Evolutionary conservation across 2,797 vertebrate species (phyloP), one percentile per base, ranked within the genome.

Genomic region (Hypotaenidia philippensis): DNA sequence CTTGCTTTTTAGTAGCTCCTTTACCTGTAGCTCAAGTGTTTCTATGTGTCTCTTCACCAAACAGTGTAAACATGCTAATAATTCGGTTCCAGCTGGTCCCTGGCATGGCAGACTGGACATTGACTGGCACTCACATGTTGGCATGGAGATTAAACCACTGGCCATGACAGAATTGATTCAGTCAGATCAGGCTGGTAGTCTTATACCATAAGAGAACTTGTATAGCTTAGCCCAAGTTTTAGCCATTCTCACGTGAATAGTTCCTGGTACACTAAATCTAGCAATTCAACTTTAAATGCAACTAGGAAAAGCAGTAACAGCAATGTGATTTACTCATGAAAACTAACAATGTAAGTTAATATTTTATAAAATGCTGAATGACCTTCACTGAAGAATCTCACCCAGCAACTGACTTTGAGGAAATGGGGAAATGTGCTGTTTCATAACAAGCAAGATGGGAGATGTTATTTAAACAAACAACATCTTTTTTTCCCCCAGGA

Each of bases 391-490:
- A 76, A 82, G 75, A 45, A 83, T 96, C 66, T 96, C 72, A 38
- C 83, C 85, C 92, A 91, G 69, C 59, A 89, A 69, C 44, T 65
- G 70, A 34, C 50, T 90, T 80, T 94, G 66, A 90, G 81, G 81
- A 94, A 95, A 90, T 34, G 76, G 2, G 13, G 10, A 90, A 94
- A 88, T 83, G 63, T 79, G 66, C 87, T 92, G 84, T 93, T 97
- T 94, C 80, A 70, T 94, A 96, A 91, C 63, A 29, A 83, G 87
- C 40, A 56, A 65, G 47, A 86, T n/a, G 59, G 57, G 63, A 83
- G 71, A 81, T 65, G 50, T 88, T 86, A 69, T 84, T 96, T 90
- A 92, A 95, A 93, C 77, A 94, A 94, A 88, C 79, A 91, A 86
- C 31, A 83, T 81, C 27, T 90, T 95, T 88, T 77, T 93, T 94